Conservation (phyloP, 1,140 invertebrate genomes). For the Bombus picipes region DNA sequence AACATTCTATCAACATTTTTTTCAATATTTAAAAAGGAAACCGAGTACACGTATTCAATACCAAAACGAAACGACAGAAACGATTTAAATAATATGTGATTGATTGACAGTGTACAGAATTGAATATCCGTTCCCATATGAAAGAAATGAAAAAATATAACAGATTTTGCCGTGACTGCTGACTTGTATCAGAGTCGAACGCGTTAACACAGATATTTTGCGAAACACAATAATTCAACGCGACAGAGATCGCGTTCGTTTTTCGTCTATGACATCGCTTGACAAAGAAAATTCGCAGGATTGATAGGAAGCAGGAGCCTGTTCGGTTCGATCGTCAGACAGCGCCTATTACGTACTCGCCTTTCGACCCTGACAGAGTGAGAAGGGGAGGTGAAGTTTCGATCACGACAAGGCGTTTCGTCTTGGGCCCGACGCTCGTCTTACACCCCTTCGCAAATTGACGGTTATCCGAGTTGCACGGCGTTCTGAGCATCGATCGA, state of each 20-base stretch:
- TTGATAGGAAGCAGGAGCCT: constrained; percentile 35
- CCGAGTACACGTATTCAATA: not conserved
- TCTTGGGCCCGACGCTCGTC: constrained; percentile 55
- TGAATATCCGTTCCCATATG: not conserved
- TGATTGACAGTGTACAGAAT: not conserved
- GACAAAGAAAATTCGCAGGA: constrained; percentile 17
- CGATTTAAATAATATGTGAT: not conserved
- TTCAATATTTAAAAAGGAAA: not conserved
- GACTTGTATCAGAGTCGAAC: not conserved
- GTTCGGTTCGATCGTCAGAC: constrained; percentile 58
- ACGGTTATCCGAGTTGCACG: constrained; percentile 62
- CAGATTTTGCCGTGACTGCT: not conserved
- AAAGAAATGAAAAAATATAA: not conserved
- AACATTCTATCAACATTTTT: not conserved
- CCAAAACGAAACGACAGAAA: not conserved
- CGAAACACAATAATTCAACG: not conserved
- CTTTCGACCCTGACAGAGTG: constrained; percentile 49
- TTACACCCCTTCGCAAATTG: constrained; percentile 63
- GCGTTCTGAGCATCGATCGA: constrained; percentile 56
- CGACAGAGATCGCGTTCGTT: not conserved
- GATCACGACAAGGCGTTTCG: constrained; percentile 60
- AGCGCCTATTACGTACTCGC: constrained; percentile 51
- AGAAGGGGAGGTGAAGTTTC: constrained; percentile 24
- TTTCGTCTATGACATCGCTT: not conserved
- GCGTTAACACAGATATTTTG: not conserved